phyloP scores from a whole-genome alignment of 2,797 vertebrate genomes.

The Rhodeus uyekii region DNA sequence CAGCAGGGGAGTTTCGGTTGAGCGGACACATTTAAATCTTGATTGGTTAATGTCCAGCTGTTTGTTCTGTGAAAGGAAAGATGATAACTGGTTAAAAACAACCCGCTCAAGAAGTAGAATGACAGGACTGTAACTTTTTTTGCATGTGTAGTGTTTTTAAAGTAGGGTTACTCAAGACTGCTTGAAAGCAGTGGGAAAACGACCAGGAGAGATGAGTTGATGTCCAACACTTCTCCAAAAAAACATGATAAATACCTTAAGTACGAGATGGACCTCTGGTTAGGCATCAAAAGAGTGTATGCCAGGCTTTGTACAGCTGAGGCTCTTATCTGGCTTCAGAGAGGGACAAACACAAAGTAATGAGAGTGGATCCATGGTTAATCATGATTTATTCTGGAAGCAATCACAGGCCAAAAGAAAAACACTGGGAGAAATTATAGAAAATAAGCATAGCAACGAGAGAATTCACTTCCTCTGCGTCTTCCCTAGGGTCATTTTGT shows the following conservation, averaged over 20 bases:
- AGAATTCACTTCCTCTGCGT: slow-evolving; percentile 43
- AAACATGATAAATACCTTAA: not conserved
- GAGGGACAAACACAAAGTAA: slow-evolving; percentile 15
- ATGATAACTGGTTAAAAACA: not conserved
- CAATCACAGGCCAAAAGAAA: slow-evolving; percentile 46
- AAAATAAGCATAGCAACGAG: slow-evolving; percentile 50
- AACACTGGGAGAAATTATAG: slow-evolving; percentile 48
- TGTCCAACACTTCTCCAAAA: not conserved
- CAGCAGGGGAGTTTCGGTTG: no score
- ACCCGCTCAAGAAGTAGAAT: not conserved
- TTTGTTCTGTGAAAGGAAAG: not conserved
- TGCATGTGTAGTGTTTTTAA: not conserved
- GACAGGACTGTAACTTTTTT: not conserved
- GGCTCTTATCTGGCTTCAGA: slow-evolving; percentile 15
- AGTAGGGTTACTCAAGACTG: not conserved
- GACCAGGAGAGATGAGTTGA: not conserved
- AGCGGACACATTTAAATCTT: no score
- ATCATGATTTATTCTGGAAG: slow-evolving; percentile 53
- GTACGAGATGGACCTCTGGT: not conserved
- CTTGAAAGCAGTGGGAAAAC: not conserved
- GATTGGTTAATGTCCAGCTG: no score
- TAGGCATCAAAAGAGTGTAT: not conserved
- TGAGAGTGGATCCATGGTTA: slow-evolving; percentile 45
- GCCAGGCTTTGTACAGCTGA: not conserved
- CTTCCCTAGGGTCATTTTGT: slow-evolving; percentile 27